Percentiles rank a stretch among this genome's conserved stretches.
Conservation (phyloP, 2,888 invertebrate genomes). For the Anorthoa munda region DNA sequence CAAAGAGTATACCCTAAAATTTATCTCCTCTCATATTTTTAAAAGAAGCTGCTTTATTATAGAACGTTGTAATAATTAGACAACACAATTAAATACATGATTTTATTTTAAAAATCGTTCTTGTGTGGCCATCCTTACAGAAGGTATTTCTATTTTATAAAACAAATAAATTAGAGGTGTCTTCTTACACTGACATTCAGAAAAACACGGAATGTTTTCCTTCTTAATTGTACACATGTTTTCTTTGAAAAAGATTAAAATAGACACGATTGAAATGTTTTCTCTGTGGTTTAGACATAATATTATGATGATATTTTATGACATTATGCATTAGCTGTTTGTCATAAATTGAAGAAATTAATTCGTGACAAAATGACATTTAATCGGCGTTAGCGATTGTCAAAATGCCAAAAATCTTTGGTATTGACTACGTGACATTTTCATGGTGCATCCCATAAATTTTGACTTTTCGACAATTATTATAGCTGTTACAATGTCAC, state of each 20-base stretch:
- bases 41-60: neutral
- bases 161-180: constrained; percentile 10
- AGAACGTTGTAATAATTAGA: neutral
- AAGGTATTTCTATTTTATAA: neutral
- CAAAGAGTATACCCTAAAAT: neutral
- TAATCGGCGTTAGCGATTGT: no score
- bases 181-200: neutral
- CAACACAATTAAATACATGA: neutral
- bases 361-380: no score
- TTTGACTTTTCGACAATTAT: no score
- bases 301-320: neutral
- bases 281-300: neutral
- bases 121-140: neutral
- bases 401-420: no score
- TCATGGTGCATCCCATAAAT: no score
- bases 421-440: no score
- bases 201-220: neutral
- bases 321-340: neutral
- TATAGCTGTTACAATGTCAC: no score
- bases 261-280: neutral
- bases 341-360: neutral
- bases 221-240: constrained; percentile 8
- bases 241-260: neutral
- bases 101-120: neutral
- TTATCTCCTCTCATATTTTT: neutral